Percentiles rank a stretch among this genome's conserved stretches.
Evolutionary conservation across 2,113 vertebrate species (phyloP).

Genomic region (Gymnogyps californianus): DNA sequence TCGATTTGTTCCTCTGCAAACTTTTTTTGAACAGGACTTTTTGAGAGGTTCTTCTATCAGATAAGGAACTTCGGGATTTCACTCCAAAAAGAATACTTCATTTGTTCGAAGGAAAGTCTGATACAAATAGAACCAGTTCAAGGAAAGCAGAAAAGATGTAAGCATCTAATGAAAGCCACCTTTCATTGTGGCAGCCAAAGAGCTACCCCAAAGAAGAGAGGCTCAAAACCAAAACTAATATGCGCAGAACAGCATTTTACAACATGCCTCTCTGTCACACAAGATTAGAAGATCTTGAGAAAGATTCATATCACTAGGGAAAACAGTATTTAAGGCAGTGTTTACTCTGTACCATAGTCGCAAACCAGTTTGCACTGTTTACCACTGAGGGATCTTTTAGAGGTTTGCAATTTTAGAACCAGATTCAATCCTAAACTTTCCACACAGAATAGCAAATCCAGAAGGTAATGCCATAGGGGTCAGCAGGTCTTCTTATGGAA

Average conservation of each 20-base stretch:
- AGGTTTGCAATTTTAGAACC: not conserved
- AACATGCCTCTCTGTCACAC: not conserved
- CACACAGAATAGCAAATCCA: not conserved
- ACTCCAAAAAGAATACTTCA: not conserved
- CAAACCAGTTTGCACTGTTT: not conserved
- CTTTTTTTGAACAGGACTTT: not conserved
- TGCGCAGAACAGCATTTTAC: not conserved
- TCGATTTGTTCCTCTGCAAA: not conserved
- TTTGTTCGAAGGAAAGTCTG: not conserved
- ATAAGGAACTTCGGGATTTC: not conserved
- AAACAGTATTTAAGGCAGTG: not conserved
- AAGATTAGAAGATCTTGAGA: not conserved
- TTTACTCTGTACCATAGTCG: not conserved
- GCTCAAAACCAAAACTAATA: not conserved
- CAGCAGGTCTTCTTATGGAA: not conserved
- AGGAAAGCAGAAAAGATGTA: not conserved
- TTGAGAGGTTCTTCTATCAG: not conserved
- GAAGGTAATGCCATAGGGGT: not conserved
- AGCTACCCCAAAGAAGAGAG: not conserved
- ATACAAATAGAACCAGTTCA: not conserved
- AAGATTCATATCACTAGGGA: not conserved
- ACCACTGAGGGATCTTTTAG: not conserved
- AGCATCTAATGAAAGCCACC: not conserved
- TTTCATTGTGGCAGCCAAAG: not conserved
- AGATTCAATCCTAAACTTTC: not conserved